Percentiles rank a stretch among this genome's conserved stretches.
These are phyloP conservation scores for Gymnobelideus leadbeateri DNA, from an alignment of 2,113 vertebrate genomes.

Conservation along the genomic window DNA sequence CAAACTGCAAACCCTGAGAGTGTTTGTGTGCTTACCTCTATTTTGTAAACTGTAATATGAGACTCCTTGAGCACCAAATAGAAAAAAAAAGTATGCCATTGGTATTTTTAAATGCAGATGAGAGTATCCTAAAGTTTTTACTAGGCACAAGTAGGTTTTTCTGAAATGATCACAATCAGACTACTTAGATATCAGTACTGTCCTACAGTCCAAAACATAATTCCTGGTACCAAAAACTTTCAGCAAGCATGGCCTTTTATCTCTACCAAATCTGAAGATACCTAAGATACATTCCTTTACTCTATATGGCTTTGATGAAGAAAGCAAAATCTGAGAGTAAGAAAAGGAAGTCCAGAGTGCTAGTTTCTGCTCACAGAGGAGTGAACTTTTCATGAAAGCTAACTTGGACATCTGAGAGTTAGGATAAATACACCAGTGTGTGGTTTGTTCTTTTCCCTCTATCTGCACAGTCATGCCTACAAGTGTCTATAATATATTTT, in stretches of 20 bases:
- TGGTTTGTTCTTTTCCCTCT: constrained; percentile 47
- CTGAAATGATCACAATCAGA: constrained; percentile 56
- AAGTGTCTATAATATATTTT: constrained; percentile 57
- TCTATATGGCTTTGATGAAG: constrained; percentile 61
- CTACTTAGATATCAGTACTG: constrained; percentile 78
- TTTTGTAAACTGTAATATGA: constrained; percentile 84
- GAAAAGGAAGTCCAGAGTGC: constrained; percentile 41
- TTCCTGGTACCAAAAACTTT: constrained; percentile 53
- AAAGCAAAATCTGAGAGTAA: constrained; percentile 42
- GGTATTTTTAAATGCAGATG: constrained; percentile 69
- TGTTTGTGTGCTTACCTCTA: constrained; percentile 82
- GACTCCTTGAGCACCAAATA: constrained; percentile 82
- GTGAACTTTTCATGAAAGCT: background rate
- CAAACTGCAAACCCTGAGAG: constrained; percentile 86
- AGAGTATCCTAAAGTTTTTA: constrained; percentile 67
- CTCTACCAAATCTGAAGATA: constrained; percentile 37
- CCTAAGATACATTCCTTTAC: constrained; percentile 60
- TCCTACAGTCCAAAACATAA: constrained; percentile 77
- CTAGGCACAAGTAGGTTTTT: constrained; percentile 26
- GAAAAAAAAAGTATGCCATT: constrained; percentile 70
- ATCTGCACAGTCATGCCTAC: constrained; percentile 45
- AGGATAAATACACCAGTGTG: constrained; percentile 24
- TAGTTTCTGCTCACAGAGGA: background rate
- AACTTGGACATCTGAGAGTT: constrained; percentile 29
- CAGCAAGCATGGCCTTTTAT: constrained; percentile 4